These are phyloP conservation scores for Chinchilla lanigera DNA, from an alignment of 2,113 vertebrate species.

Conservation along the genomic window DNA sequence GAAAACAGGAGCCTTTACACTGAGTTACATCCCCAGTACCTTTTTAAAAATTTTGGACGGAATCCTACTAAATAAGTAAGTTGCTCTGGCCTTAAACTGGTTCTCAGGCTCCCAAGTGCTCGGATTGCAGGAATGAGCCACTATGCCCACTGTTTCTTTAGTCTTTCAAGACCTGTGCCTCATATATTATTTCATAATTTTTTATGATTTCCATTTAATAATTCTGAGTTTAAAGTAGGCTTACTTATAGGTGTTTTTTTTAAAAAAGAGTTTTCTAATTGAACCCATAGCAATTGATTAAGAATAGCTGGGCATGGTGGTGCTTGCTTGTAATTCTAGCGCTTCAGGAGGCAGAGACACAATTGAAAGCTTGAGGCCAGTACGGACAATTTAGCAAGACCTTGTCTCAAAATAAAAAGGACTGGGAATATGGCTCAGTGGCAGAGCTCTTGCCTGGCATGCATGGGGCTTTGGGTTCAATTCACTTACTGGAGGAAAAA, in stretches of 20 bases:
- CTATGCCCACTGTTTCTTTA: background rate
- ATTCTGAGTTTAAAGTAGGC: slow-evolving; percentile 15
- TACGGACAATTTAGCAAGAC: background rate
- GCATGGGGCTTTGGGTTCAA: background rate
- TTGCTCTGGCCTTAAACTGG: background rate
- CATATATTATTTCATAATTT: slow-evolving; percentile 23
- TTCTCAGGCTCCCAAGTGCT: background rate
- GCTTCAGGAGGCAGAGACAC: background rate
- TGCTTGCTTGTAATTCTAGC: background rate
- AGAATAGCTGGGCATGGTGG: background rate
- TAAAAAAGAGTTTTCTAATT: background rate
- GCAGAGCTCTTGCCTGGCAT: background rate
- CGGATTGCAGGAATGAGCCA: background rate
- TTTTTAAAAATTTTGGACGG: background rate
- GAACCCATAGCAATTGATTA: background rate
- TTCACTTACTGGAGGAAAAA: background rate
- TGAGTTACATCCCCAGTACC: background rate
- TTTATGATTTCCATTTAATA: background rate
- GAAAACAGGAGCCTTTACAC: background rate
- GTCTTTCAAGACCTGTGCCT: background rate
- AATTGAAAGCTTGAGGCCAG: background rate
- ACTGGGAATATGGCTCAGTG: background rate
- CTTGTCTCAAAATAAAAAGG: background rate
- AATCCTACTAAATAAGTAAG: background rate
- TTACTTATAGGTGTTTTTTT: background rate